Conservation (phyloP, 2,888 invertebrate species). For the Nomada fucata region DNA sequence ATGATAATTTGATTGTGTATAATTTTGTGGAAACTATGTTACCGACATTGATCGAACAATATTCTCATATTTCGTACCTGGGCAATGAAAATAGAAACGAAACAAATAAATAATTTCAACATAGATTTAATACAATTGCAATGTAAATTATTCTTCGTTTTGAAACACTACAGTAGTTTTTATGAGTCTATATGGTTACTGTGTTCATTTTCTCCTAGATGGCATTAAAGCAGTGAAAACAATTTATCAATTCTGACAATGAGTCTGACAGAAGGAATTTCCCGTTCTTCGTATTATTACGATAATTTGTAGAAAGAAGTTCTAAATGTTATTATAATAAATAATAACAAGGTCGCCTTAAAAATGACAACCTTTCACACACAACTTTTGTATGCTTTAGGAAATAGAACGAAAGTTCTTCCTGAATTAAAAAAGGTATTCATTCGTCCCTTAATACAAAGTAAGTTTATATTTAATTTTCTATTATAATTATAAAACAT, state of each 20-base stretch:
- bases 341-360: neutral
- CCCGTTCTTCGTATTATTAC: neutral
- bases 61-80: neutral
- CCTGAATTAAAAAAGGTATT: slow-evolving; percentile 78
- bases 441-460: slow-evolving; percentile 79
- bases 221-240: slow-evolving; percentile 14
- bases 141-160: no score
- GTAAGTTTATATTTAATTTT: slow-evolving; percentile 67
- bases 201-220: slow-evolving; percentile 3
- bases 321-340: neutral
- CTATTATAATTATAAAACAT: neutral
- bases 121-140: neutral
- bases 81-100: neutral
- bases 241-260: slow-evolving; percentile 3
- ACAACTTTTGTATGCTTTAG: slow-evolving; percentile 74
- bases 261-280: neutral
- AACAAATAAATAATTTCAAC: neutral
- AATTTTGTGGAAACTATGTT: neutral
- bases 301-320: neutral
- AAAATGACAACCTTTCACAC: slow-evolving; percentile 74
- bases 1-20: neutral
- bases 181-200: neutral
- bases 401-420: slow-evolving; percentile 76
- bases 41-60: neutral
- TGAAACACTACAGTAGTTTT: no score